Percentiles rank a stretch among this genome's conserved stretches.
These are phyloP conservation scores for Aphaenogaster ashmeadi DNA, from an alignment of 1,140 invertebrate species.

Conservation along the genomic window DNA sequence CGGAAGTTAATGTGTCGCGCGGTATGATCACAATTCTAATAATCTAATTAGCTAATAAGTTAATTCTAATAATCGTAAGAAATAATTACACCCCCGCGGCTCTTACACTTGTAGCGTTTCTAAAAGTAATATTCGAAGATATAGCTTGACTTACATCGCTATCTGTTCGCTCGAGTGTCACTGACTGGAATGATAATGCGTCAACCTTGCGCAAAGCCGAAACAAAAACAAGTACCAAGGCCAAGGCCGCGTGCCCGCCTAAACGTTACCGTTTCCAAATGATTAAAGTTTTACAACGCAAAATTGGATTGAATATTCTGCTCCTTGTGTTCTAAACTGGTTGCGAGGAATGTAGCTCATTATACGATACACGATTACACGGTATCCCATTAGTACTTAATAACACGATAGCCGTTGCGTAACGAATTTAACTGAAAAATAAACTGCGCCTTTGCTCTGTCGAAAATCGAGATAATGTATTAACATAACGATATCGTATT, in stretches of 20 bases:
- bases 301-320: not conserved
- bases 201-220: not conserved
- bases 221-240: conserved; percentile 1
- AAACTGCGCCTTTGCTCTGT: not conserved
- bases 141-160: not conserved
- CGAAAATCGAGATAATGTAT: not conserved
- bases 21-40: not conserved
- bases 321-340: not conserved
- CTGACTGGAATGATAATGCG: not conserved
- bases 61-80: not conserved
- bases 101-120: not conserved
- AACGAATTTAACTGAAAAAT: conserved; percentile 23
- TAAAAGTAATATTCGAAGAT: not conserved
- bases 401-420: not conserved
- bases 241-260: not conserved
- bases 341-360: not conserved
- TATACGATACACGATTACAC: not conserved
- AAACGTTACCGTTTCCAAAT: not conserved
- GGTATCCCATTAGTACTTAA: not conserved
- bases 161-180: not conserved
- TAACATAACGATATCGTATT: conserved; percentile 12
- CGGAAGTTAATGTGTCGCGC: not conserved
- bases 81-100: not conserved
- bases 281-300: not conserved
- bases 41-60: not conserved